Evolutionary conservation across 2,113 vertebrate genomes (phyloP).

Genomic region (Antechinus stuartii): DNA sequence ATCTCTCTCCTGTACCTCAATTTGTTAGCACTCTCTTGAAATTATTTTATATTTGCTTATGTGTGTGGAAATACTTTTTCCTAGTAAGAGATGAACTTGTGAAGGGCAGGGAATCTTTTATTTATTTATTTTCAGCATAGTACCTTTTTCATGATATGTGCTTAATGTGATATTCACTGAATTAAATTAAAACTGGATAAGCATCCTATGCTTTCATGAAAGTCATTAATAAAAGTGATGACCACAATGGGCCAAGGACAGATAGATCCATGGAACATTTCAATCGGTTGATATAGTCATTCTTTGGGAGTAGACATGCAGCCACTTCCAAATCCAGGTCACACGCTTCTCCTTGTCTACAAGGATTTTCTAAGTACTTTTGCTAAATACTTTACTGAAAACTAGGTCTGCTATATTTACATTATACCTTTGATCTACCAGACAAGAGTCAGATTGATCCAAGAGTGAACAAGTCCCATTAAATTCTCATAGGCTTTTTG

Average conservation of each 20-base stretch:
- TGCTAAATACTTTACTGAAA: background rate
- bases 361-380: background rate
- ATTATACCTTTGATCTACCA: background rate
- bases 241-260: background rate
- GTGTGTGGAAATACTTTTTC: too few relatives aligned
- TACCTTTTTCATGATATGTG: background rate
- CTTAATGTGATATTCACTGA: background rate
- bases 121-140: background rate
- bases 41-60: background rate
- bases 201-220: background rate
- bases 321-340: background rate
- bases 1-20: background rate
- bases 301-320: background rate
- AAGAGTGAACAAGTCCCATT: background rate
- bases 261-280: background rate
- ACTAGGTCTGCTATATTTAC: background rate
- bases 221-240: background rate
- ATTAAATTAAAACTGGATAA: background rate
- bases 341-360: background rate
- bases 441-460: background rate
- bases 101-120: too few relatives aligned
- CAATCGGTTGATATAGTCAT: background rate
- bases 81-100: background rate
- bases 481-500: background rate
- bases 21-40: background rate